phyloP scores from a whole-genome alignment of 2,113 vertebrate species.

The Acanthochromis polyacanthus region DNA sequence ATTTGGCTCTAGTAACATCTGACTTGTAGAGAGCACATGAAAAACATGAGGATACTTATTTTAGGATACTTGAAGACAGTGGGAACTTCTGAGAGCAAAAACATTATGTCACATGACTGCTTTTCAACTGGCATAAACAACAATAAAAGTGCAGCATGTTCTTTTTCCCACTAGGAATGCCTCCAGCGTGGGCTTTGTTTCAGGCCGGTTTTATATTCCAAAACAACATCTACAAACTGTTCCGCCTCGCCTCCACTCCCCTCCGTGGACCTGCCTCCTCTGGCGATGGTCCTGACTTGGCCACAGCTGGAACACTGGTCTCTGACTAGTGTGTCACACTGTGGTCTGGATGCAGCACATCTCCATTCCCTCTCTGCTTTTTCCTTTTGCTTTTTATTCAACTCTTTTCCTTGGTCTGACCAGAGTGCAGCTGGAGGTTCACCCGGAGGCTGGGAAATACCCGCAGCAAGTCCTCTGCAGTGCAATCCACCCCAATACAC shows the following conservation, averaged over 20 bases:
- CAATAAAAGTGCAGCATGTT: conserved; percentile 31
- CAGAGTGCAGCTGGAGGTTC: conserved; percentile 63
- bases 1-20: neutral
- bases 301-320: conserved; percentile 64
- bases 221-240: conserved; percentile 40
- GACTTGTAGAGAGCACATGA: neutral
- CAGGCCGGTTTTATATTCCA: conserved; percentile 33
- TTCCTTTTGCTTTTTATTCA: conserved; percentile 36
- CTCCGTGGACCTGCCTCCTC: conserved; percentile 40
- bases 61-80: neutral
- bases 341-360: conserved; percentile 71
- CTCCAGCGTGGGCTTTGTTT: conserved; percentile 33
- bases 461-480: conserved; percentile 28
- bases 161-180: conserved; percentile 40
- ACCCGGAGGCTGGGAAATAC: conserved; percentile 75
- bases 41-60: neutral
- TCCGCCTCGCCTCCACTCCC: conserved; percentile 15
- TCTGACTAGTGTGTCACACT: conserved; percentile 59
- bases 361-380: conserved; percentile 40
- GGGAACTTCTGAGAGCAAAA: conserved; percentile 22
- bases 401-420: conserved; percentile 42
- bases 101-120: conserved; percentile 18
- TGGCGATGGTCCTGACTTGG: conserved; percentile 54
- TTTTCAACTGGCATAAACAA: conserved; percentile 41
- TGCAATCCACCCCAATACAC: neutral